Conservation (phyloP, 1,140 invertebrate genomes). For the Pollicipes pollicipes region DNA sequence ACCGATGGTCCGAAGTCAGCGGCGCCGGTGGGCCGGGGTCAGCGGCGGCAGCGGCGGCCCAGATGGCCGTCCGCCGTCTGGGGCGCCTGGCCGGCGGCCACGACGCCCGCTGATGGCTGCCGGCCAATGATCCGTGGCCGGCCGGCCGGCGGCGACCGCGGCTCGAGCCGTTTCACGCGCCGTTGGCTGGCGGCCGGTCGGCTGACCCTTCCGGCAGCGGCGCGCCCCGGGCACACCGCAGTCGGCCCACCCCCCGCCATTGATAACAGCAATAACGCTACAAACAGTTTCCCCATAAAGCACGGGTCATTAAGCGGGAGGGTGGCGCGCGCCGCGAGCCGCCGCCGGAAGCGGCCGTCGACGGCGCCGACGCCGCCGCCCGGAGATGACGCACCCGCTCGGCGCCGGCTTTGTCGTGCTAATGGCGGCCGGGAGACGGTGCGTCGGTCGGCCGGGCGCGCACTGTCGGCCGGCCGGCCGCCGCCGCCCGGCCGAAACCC, state of each 20-base stretch:
- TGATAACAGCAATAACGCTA: neutral
- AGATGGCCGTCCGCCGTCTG: neutral
- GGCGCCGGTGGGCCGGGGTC: no score
- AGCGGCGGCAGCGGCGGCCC: no score
- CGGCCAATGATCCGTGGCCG: neutral
- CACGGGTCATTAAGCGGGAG: slow-evolving; percentile 1
- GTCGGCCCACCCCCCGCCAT: neutral
- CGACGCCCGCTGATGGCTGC: neutral
- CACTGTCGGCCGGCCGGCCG: neutral
- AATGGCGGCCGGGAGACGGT: neutral
- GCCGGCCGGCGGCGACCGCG: no score
- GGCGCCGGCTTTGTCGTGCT: neutral
- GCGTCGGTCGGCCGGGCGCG: no score
- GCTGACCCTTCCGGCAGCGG: neutral
- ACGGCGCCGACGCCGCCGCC: no score
- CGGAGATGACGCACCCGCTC: neutral
- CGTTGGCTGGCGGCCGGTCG: neutral
- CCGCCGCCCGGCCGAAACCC: neutral
- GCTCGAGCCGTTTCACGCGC: neutral
- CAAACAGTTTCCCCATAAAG: slow-evolving; percentile 1
- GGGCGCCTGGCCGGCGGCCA: no score
- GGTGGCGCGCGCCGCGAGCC: no score
- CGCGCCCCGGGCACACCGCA: no score
- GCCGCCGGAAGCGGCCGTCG: neutral
- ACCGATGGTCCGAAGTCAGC: no score